Evolutionary conservation across 2,888 invertebrate species (phyloP).

Genomic region (Adelphocoris suturalis): DNA sequence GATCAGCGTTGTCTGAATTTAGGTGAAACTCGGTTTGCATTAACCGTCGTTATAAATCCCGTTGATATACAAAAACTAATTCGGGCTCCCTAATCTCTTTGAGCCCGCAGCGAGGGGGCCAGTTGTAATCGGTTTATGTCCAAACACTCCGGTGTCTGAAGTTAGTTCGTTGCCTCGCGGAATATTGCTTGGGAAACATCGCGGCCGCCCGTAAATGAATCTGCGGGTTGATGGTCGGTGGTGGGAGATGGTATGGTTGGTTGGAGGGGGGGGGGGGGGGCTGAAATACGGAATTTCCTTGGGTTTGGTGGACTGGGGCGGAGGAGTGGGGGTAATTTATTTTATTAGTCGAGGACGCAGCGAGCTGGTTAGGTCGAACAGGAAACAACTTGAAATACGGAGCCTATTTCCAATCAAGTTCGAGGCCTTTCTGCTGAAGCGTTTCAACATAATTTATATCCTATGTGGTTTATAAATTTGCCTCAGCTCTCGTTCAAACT

Average conservation of each 20-base stretch:
- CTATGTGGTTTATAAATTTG: too few relatives aligned
- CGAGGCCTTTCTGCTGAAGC: too few relatives aligned
- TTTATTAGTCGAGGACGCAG: background rate
- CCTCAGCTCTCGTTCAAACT: too few relatives aligned
- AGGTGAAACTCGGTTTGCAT: conserved; percentile 32
- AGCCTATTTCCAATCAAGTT: background rate
- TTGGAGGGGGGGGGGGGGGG: background rate
- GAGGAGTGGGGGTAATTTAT: background rate
- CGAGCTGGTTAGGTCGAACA: background rate
- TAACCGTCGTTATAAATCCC: conserved; percentile 39
- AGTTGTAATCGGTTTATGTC: conserved; percentile 35
- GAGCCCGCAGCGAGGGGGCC: conserved; percentile 37
- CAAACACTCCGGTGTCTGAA: conserved; percentile 31
- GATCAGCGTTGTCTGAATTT: conserved; percentile 36
- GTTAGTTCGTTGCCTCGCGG: conserved; percentile 5
- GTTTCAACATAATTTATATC: too few relatives aligned
- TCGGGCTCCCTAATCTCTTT: conserved; percentile 32
- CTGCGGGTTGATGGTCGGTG: background rate
- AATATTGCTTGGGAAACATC: background rate
- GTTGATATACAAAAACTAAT: conserved; percentile 42
- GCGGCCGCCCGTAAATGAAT: conserved; percentile 10
- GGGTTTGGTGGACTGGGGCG: background rate
- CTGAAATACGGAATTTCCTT: conserved; percentile 6
- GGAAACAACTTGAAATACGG: background rate
- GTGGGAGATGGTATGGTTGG: too few relatives aligned